Evolutionary conservation across 1,140 invertebrate species (phyloP).

Genomic region (Dendroctonus ponderosae): DNA sequence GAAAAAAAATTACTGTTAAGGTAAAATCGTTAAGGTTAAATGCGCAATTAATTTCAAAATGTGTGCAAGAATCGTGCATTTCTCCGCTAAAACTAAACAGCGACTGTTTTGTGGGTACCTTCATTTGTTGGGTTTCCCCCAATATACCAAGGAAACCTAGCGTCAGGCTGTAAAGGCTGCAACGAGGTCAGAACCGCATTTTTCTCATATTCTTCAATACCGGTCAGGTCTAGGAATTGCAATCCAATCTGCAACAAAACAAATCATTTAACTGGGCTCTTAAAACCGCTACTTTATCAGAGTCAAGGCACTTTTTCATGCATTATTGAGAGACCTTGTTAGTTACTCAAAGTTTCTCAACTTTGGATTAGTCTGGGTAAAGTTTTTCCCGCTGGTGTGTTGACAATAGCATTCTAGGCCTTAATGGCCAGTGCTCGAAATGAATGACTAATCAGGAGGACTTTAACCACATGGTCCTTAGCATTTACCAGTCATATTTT

Average conservation of each 20-base stretch:
- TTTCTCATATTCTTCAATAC: slow-evolving; percentile 44
- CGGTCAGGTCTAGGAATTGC: slow-evolving; percentile 47
- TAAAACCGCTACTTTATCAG: no score
- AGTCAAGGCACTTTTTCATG: no score
- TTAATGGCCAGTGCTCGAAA: no score
- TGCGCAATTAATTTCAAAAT: no score
- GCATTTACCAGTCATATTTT: no score
- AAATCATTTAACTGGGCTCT: neutral
- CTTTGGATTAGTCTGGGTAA: neutral
- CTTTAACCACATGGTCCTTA: no score
- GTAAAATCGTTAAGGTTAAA: no score
- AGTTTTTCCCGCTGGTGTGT: no score
- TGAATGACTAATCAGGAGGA: no score
- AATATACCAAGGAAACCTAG: slow-evolving; percentile 45
- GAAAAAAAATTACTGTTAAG: neutral
- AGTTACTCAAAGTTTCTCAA: neutral
- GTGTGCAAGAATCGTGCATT: no score
- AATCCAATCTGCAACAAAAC: slow-evolving; percentile 30
- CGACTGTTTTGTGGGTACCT: neutral
- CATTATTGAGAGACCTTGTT: no score
- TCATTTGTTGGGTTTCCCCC: slow-evolving; percentile 7
- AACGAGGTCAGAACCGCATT: slow-evolving; percentile 40
- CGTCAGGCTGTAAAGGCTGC: slow-evolving; percentile 35
- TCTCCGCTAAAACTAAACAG: neutral
- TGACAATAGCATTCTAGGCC: no score